phyloP scores from a whole-genome alignment of 2,888 invertebrate genomes.

The Pyrrhopygopsis socrates region DNA sequence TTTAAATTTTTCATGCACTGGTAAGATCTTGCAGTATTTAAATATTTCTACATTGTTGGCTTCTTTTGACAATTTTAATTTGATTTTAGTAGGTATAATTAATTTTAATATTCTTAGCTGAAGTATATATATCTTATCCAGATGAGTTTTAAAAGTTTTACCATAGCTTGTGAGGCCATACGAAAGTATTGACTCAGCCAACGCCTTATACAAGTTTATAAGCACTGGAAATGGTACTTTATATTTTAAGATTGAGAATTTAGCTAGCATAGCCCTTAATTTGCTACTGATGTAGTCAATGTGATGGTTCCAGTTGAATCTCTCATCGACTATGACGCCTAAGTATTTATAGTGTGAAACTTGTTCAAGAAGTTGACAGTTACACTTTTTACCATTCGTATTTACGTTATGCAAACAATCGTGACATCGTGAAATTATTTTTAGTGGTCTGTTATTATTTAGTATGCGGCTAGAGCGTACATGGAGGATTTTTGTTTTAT shows the following conservation, averaged over 20 bases:
- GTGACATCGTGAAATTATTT: background rate
- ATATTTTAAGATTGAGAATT: constrained; percentile 1
- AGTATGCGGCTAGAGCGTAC: background rate
- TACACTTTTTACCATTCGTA: background rate
- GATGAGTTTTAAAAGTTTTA: constrained; percentile 25
- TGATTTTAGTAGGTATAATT: constrained; percentile 1
- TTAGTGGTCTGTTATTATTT: background rate
- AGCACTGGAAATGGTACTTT: background rate
- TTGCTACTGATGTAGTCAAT: constrained; percentile 18
- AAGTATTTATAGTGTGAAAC: constrained; percentile 1
- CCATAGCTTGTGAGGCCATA: constrained; percentile 50
- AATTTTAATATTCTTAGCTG: constrained; percentile 29
- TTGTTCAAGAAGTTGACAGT: background rate
- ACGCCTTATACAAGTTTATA: constrained; percentile 5
- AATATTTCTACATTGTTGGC: background rate
- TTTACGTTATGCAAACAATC: background rate
- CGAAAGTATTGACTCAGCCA: constrained; percentile 7
- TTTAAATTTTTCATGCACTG: constrained; percentile 13
- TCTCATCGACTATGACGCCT: constrained; percentile 17
- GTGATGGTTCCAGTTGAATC: constrained; percentile 13
- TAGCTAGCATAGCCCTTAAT: constrained; percentile 10
- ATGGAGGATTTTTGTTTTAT: constrained; percentile 25
- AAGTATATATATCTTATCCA: constrained; percentile 29
- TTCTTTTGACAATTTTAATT: background rate
- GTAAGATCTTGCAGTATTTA: constrained; percentile 16